Evolutionary conservation across 2,888 invertebrate species (phyloP), one percentile per base, ranked within the genome.

Genomic region (Rhingia campestris): DNA sequence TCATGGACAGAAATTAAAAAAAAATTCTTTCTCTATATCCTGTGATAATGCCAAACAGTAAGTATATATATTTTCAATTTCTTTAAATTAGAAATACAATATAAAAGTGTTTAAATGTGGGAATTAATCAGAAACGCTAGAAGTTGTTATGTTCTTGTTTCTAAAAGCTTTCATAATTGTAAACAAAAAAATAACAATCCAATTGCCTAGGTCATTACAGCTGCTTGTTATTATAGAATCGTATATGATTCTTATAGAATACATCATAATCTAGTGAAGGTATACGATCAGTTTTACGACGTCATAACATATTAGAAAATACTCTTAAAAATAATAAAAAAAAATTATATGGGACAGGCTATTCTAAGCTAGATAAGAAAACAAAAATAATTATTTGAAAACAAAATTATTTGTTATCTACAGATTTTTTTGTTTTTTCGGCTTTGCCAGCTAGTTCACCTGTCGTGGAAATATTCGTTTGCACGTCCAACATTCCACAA

Each of bases 401-500:
- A 51, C 53, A 32, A 14, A 61, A 30, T 79, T 74, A 69, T 74
- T 79, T 47, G 58, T 74, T 84, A 84, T 84, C 79, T 84, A 80
- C 70, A 79, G 30, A 22, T 22, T 22, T 53, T 54, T 79, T 79
- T 58, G 43, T 33, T 66, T 37, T 64, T 4, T 54, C 35, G 7
- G 12, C 43, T 32, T 70, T 75, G 3, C 22, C 53, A 6, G 49
- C 47, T n/a, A 37, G n/a, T 10, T 54, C 56, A 4, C 64, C 63
- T 3, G 79, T 54, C 14, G 64, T n/a, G 33, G 84, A 70, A 35
- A 80, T 54, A 81, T 80, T 81, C 39, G 72, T 63, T 59, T 80
- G 75, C 10, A 88, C 88, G 69, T 88, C 89, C 12, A 89, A 72
- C 89, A 89, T 89, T 14, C 88, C 88, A 63, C 88, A 88, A 53